Evolutionary conservation across 1,140 invertebrate genomes (phyloP).

Genomic region (Drosophila baimaii): DNA sequence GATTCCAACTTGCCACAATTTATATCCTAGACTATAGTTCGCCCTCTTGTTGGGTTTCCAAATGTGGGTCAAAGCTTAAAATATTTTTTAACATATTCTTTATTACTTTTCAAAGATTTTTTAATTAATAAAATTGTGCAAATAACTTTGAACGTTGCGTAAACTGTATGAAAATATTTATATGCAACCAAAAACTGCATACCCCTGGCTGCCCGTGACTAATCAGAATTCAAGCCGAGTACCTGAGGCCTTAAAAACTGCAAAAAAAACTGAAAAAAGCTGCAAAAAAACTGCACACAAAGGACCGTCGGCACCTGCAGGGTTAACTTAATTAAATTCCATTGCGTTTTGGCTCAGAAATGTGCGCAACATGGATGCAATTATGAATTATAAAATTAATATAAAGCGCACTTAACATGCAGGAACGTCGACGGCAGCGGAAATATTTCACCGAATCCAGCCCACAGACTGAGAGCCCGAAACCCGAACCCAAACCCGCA

Average conservation of each 20-base stretch:
- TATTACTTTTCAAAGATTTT: background rate
- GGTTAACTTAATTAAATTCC: conserved; percentile 69
- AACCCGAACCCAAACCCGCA: conserved; percentile 1
- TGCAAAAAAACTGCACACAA: conserved; percentile 36
- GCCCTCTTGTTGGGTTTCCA: background rate
- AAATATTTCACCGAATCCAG: conserved; percentile 61
- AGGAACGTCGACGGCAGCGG: conserved; percentile 44
- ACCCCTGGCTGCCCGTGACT: conserved; percentile 26
- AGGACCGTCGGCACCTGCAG: conserved; percentile 45
- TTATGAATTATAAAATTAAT: conserved; percentile 70
- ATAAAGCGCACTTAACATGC: conserved; percentile 66
- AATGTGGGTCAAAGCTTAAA: conserved; percentile 15
- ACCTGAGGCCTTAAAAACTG: conserved; percentile 27
- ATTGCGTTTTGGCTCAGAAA: conserved; percentile 62
- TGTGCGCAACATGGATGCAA: conserved; percentile 64
- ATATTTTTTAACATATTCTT: background rate
- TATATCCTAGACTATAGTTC: background rate
- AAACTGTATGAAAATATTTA: background rate
- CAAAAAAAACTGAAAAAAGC: conserved; percentile 13
- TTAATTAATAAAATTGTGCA: background rate
- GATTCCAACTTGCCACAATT: conserved; percentile 7
- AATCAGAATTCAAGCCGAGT: conserved; percentile 60
- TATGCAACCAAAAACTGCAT: background rate
- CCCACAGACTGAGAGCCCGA: conserved; percentile 21
- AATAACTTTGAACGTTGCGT: background rate